Evolutionary conservation across 2,797 vertebrate genomes (phyloP).

Genomic region (Ciconia nigra): DNA sequence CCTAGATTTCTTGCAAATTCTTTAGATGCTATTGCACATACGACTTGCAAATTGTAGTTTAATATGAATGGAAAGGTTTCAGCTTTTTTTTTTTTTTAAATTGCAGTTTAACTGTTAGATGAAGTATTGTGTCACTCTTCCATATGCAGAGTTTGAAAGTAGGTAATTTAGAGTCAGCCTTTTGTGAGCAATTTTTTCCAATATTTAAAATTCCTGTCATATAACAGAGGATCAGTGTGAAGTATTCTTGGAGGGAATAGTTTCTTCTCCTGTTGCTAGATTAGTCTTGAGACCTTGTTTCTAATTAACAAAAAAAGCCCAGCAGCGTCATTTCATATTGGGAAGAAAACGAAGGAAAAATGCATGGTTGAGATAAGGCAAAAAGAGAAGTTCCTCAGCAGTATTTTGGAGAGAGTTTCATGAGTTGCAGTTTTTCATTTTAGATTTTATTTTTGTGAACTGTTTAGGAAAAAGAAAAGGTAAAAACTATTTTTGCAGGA

Average conservation of each 20-base stretch:
- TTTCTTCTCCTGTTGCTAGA: background rate
- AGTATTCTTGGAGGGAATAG: background rate
- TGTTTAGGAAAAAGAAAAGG: background rate
- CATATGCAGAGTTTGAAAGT: background rate
- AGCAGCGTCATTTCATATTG: background rate
- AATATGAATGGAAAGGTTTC: background rate
- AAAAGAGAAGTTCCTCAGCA: background rate
- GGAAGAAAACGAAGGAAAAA: background rate
- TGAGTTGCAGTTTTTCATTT: background rate
- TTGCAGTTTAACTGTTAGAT: background rate
- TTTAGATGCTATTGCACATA: background rate
- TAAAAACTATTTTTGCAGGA: background rate
- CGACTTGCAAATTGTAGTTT: background rate
- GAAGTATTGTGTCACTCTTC: background rate
- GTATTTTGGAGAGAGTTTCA: background rate
- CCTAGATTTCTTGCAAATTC: background rate
- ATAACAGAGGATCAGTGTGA: background rate
- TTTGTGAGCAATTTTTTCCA: background rate
- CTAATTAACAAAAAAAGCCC: background rate
- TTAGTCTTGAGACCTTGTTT: background rate
- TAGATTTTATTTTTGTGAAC: background rate
- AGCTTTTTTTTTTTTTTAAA: background rate
- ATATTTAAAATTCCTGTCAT: background rate
- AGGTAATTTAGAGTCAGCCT: background rate
- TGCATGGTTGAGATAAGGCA: background rate